A percentile compares a stretch with the other conserved stretches of the same genome.
Conservation (phyloP, 2,113 vertebrate genomes). For the Anhinga anhinga region DNA sequence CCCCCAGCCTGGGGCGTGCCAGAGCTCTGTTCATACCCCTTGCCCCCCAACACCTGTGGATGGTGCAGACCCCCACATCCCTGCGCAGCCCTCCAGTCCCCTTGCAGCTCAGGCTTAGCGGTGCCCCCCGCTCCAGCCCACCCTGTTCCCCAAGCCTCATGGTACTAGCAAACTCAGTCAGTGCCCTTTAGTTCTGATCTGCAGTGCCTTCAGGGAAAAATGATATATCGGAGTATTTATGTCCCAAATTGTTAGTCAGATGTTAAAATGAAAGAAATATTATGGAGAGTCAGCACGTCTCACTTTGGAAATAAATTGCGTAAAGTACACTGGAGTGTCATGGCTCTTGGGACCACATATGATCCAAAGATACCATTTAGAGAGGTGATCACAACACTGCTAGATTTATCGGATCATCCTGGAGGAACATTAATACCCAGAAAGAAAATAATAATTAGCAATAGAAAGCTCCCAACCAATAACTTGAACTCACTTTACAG, state of each 20-base stretch:
- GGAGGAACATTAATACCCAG: conserved; percentile 5
- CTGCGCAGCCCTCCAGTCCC: neutral
- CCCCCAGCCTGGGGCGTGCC: neutral
- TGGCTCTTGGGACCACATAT: neutral
- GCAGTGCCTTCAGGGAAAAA: neutral
- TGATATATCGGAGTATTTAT: neutral
- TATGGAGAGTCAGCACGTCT: neutral
- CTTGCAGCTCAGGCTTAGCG: neutral
- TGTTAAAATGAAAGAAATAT: conserved; percentile 43
- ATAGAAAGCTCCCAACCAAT: conserved; percentile 32
- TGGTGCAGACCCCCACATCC: neutral
- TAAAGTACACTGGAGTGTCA: neutral
- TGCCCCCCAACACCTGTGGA: neutral
- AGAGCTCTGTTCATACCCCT: neutral
- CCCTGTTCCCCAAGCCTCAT: neutral
- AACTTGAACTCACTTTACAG: conserved; percentile 42
- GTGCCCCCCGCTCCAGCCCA: neutral
- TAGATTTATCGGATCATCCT: conserved; percentile 29
- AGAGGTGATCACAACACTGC: conserved; percentile 12
- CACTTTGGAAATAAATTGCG: conserved; percentile 7
- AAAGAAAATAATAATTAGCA: conserved; percentile 45
- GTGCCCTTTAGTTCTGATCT: conserved; percentile 19
- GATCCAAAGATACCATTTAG: conserved; percentile 30
- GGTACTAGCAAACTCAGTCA: neutral
- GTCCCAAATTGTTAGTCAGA: conserved; percentile 31